Evolutionary conservation across 2,888 invertebrate species (phyloP).

Genomic region (Plemyria rubiginata): DNA sequence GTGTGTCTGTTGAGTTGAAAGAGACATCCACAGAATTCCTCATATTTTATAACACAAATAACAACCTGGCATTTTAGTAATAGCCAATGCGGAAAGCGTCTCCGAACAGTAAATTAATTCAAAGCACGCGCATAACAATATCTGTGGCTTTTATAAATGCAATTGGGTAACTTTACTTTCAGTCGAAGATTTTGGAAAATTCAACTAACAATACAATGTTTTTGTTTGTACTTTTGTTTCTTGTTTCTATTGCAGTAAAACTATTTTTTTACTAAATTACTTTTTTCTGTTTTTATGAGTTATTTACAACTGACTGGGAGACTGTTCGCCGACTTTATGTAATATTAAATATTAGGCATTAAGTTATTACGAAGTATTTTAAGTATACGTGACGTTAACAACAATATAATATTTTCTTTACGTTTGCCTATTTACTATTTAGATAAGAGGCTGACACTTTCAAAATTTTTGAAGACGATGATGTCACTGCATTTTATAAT

Average conservation of each 20-base stretch:
- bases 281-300: too few species aligned
- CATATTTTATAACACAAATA: background rate
- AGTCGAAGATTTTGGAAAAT: conserved; percentile 9
- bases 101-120: conserved; percentile 38
- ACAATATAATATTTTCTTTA: too few species aligned
- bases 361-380: too few species aligned
- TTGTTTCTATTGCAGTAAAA: background rate
- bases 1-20: background rate
- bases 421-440: too few species aligned
- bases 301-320: too few species aligned
- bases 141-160: conserved; percentile 31
- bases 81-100: conserved; percentile 27
- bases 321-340: too few species aligned
- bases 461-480: too few species aligned
- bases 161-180: conserved; percentile 19
- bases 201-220: background rate
- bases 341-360: too few species aligned
- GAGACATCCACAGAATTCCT: background rate
- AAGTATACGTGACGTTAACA: too few species aligned
- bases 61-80: conserved; percentile 13
- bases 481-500: too few species aligned
- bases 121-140: conserved; percentile 29
- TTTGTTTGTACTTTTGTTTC: background rate
- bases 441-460: too few species aligned
- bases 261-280: too few species aligned